phyloP scores from a whole-genome alignment of 2,888 invertebrate genomes.

The Camponotus fellah region DNA sequence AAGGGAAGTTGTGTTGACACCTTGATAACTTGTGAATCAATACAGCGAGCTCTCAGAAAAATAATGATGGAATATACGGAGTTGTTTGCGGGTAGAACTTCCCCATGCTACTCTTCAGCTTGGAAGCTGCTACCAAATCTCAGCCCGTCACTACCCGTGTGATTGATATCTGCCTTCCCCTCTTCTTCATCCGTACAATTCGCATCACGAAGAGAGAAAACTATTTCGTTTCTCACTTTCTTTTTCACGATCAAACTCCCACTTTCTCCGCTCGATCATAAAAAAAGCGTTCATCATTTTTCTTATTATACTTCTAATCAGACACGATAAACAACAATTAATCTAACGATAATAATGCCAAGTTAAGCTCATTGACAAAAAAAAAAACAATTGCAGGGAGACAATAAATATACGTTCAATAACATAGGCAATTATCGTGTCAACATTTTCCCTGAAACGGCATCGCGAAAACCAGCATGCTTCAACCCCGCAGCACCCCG shows the following conservation, averaged over 20 bases:
- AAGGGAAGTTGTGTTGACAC: slow-evolving; percentile 64
- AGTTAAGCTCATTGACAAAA: background rate
- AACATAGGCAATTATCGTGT: background rate
- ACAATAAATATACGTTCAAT: background rate
- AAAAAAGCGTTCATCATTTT: slow-evolving; percentile 2
- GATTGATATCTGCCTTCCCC: slow-evolving; percentile 81
- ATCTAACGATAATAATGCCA: background rate
- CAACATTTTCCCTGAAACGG: slow-evolving; percentile 6
- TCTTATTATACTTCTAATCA: background rate
- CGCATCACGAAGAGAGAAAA: slow-evolving; percentile 69
- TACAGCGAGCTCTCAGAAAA: slow-evolving; percentile 75
- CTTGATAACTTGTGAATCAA: slow-evolving; percentile 77
- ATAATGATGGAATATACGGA: slow-evolving; percentile 80
- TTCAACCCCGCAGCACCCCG: slow-evolving; percentile 17
- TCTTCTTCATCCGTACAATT: slow-evolving; percentile 75
- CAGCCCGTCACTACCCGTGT: slow-evolving; percentile 80
- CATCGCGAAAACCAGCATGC: slow-evolving; percentile 30
- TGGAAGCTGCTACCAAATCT: slow-evolving; percentile 82
- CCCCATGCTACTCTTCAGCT: slow-evolving; percentile 70
- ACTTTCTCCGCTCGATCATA: background rate
- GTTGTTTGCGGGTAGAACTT: slow-evolving; percentile 74
- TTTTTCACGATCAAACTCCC: slow-evolving; percentile 57
- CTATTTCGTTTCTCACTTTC: slow-evolving; percentile 70
- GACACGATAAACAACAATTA: background rate
- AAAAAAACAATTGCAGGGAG: background rate